Conservation (phyloP, 2,888 invertebrate species). For the Ferrisia virgata region DNA sequence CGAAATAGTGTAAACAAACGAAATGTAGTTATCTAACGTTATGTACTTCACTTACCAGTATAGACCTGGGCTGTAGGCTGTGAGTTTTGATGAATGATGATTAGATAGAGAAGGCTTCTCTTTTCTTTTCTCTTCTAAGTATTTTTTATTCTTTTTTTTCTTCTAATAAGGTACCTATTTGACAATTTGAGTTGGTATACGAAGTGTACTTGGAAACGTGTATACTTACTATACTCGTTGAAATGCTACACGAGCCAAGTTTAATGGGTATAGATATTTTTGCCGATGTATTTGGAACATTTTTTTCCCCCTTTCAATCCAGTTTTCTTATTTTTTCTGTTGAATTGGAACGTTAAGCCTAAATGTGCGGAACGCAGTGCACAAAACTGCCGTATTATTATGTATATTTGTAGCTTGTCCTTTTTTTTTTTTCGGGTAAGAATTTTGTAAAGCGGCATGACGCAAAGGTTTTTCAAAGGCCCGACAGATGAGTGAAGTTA, state of each 20-base stretch:
- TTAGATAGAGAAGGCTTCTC: background rate
- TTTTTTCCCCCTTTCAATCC: slow-evolving; percentile 22
- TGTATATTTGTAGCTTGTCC: slow-evolving; percentile 43
- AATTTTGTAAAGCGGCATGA: slow-evolving; percentile 46
- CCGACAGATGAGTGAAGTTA: slow-evolving; percentile 46
- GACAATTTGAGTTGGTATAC: background rate
- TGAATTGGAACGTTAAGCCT: slow-evolving; percentile 34
- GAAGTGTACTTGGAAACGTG: background rate
- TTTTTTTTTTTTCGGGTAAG: slow-evolving; percentile 42
- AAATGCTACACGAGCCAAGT: background rate
- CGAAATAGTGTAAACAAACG: background rate
- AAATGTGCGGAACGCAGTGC: slow-evolving; percentile 42
- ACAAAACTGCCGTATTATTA: slow-evolving; percentile 45
- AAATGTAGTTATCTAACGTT: background rate
- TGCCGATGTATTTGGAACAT: slow-evolving; percentile 22
- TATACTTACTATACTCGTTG: too few species aligned
- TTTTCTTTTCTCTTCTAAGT: too few species aligned
- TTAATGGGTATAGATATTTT: background rate
- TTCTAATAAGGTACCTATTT: background rate
- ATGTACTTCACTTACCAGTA: too few species aligned
- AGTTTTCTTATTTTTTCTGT: slow-evolving; percentile 34
- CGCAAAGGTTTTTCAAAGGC: slow-evolving; percentile 46
- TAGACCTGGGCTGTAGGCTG: background rate
- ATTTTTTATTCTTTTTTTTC: too few species aligned
- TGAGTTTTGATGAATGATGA: background rate